Conservation (phyloP, 1,140 invertebrate species). For the Pseudomyrmex cubaensis region DNA sequence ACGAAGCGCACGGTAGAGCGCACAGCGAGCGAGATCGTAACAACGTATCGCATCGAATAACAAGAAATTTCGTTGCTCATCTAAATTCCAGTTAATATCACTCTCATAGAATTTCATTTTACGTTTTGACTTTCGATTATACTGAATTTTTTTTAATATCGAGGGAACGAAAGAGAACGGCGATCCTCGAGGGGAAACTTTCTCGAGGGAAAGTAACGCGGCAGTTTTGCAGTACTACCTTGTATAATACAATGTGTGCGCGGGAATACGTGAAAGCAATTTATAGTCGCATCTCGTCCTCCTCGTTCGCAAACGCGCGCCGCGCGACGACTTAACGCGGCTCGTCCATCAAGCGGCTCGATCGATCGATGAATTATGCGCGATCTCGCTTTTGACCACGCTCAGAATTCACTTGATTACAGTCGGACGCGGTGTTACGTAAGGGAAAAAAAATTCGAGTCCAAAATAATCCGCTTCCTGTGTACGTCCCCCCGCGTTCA, state of each 20-base stretch:
- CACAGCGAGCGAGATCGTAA: too few relatives aligned
- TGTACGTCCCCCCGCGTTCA: background rate
- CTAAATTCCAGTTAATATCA: background rate
- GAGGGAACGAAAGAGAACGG: too few relatives aligned
- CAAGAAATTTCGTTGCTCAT: background rate
- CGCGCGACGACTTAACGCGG: background rate
- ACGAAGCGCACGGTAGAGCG: background rate
- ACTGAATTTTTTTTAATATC: too few relatives aligned
- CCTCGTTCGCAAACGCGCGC: constrained; percentile 16
- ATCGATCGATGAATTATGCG: constrained; percentile 30
- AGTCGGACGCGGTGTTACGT: background rate
- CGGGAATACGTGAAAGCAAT: constrained; percentile 28
- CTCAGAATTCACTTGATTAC: background rate
- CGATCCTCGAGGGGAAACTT: background rate
- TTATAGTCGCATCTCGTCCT: constrained; percentile 38
- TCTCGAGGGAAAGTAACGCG: background rate
- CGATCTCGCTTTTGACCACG: background rate
- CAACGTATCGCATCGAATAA: background rate
- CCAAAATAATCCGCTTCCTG: background rate
- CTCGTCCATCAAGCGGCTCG: background rate
- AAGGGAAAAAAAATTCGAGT: background rate
- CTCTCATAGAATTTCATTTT: background rate
- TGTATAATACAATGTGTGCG: background rate
- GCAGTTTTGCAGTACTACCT: background rate
- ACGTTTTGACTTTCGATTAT: background rate